Conservation (phyloP, 1,140 invertebrate genomes). For the Delia radicum region DNA sequence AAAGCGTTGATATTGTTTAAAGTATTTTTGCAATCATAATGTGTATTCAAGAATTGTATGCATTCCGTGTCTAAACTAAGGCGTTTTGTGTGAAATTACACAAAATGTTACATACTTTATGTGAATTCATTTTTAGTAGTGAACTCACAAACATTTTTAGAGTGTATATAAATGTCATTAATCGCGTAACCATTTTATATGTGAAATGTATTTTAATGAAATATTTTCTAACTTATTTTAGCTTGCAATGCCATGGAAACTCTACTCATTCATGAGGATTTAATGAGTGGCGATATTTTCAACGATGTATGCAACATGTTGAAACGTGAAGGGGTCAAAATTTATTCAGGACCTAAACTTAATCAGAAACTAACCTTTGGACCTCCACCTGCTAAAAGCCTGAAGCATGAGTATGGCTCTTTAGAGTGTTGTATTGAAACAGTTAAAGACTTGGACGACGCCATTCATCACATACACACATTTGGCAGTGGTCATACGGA, state of each 20-base stretch:
- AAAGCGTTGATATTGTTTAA: too few relatives aligned
- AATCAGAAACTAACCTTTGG: slow-evolving; percentile 78
- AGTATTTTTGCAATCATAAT: too few relatives aligned
- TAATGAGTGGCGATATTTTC: slow-evolving; percentile 78
- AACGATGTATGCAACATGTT: slow-evolving; percentile 88
- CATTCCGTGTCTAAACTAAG: too few relatives aligned
- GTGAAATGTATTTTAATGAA: too few relatives aligned
- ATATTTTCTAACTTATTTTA: too few relatives aligned
- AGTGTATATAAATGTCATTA: too few relatives aligned
- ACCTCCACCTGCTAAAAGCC: slow-evolving; percentile 82
- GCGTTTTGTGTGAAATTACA: too few relatives aligned
- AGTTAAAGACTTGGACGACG: slow-evolving; percentile 82
- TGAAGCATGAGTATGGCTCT: slow-evolving; percentile 89
- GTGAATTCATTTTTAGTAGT: too few relatives aligned
- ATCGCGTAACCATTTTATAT: too few relatives aligned
- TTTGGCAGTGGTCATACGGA: slow-evolving; percentile 97
- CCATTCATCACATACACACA: slow-evolving; percentile 92
- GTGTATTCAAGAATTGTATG: too few relatives aligned
- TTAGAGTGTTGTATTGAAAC: slow-evolving; percentile 94
- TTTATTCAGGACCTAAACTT: slow-evolving; percentile 79
- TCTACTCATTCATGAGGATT: slow-evolving; percentile 86
- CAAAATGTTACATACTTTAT: too few relatives aligned
- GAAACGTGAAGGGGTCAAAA: slow-evolving; percentile 85
- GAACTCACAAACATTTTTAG: too few relatives aligned
- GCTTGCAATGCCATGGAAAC: slow-evolving; percentile 99